Evolutionary conservation across 2,888 invertebrate genomes (phyloP).

Genomic region (Xestoiulus laeticollis): DNA sequence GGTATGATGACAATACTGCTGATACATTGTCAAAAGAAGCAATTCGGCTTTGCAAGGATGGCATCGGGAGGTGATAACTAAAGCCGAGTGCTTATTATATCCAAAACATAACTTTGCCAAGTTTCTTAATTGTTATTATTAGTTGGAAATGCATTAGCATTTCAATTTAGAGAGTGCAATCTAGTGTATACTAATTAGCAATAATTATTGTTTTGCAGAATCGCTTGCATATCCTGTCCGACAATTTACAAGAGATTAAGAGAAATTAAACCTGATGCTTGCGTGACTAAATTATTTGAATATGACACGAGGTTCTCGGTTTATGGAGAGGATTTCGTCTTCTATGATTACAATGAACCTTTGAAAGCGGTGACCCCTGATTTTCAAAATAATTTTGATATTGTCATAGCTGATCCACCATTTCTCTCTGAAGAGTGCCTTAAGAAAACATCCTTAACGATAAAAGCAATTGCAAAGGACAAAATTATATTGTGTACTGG

Average conservation of each 20-base stretch:
- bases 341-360: slow-evolving; percentile 88
- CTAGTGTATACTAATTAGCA: no score
- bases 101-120: no score
- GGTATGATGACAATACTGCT: slow-evolving; percentile 89
- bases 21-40: slow-evolving; percentile 75
- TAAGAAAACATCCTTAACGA: slow-evolving; percentile 80
- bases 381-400: slow-evolving; percentile 73
- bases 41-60: slow-evolving; percentile 67
- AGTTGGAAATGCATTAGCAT: no score
- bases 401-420: slow-evolving; percentile 94
- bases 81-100: background rate
- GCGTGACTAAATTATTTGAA: slow-evolving; percentile 70
- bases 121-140: no score
- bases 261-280: slow-evolving; percentile 58
- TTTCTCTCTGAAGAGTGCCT: slow-evolving; percentile 94
- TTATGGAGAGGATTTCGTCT: slow-evolving; percentile 80
- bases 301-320: slow-evolving; percentile 84
- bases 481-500: slow-evolving; percentile 88
- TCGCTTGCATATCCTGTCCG: slow-evolving; percentile 89
- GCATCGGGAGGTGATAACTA: slow-evolving; percentile 66
- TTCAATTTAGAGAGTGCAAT: no score
- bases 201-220: no score
- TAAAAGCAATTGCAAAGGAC: slow-evolving; percentile 76
- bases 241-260: slow-evolving; percentile 75
- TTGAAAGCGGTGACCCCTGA: slow-evolving; percentile 72